Base-by-base conservation (phyloP, 2,797 vertebrate genomes). In the Rhabdophis nuchalis region DNA sequence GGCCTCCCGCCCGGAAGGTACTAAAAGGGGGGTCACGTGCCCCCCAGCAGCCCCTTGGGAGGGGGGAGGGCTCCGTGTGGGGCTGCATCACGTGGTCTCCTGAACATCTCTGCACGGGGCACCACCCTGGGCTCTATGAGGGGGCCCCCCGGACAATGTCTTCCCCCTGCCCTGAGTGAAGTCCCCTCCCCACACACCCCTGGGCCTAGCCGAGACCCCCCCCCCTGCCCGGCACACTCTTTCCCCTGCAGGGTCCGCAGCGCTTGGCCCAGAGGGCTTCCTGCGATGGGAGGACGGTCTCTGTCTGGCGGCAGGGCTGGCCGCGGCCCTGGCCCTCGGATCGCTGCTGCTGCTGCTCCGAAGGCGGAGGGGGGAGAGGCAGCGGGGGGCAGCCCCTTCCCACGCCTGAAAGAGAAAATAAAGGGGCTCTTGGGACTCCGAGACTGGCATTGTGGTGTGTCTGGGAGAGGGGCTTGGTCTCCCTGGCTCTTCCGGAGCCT, bases 291-390 rank as follows among this genome's bases (percentile, higher is more conserved):
- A 89, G n/a, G 53, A 64, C 4, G 1, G 29, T 0, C 13, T 91
- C 0, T 23, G 46, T 1, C 29, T 89, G 1, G 29, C 9, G 1
- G 87, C 77, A 0, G 92, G 86, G 1, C 8, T 50, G 0, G 87
- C 18, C 0, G 60, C 16, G 0, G 23, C 8, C 0, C 1, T 89
- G 2, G 11, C 29, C 0, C 52, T 86, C 0, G 54, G 85, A 1
- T 14, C 2, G 16, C 4, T 0, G 29, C 52, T 0, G 16, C 50
- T 0, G 20, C 36, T 86, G 5, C 50, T 46, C 18, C 32, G 3
- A 60, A 41, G 53, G 4, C 9, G 2, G 27, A 36, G 92, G 36
- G 32, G 50, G 1, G 4, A 4, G 27, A 7, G 7, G 18, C 46
- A 1, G 6, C 32, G 0, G 0, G 50, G 52, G 1, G 25, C 3